These are phyloP conservation scores for Lithobius niger DNA, from an alignment of 1,140 invertebrate species.

Conservation along the genomic window DNA sequence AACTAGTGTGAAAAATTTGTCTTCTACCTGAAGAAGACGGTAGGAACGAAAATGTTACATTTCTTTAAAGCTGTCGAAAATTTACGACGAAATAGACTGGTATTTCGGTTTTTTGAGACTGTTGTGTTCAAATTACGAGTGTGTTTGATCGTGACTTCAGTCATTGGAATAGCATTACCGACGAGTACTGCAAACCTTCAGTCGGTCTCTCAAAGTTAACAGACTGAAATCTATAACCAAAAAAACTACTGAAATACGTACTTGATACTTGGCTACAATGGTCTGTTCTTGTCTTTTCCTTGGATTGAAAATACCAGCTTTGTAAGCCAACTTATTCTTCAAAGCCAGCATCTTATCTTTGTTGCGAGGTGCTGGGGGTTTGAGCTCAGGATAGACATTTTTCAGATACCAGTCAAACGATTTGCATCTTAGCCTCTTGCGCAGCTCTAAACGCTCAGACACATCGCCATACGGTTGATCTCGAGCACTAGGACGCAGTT, in stretches of 20 bases:
- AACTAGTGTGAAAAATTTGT: too few species aligned
- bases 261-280: slow-evolving; percentile 50
- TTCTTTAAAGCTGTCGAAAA: too few species aligned
- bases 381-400: slow-evolving; percentile 74
- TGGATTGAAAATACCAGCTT: slow-evolving; percentile 38
- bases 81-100: too few species aligned
- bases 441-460: slow-evolving; percentile 49
- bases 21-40: too few species aligned
- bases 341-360: slow-evolving; percentile 21
- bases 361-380: slow-evolving; percentile 19
- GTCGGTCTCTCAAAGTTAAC: too few species aligned
- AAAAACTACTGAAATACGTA: slow-evolving; percentile 13
- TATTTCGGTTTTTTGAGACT: too few species aligned
- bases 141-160: too few species aligned
- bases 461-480: slow-evolving; percentile 64
- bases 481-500: slow-evolving; percentile 47
- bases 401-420: slow-evolving; percentile 90
- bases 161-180: too few species aligned
- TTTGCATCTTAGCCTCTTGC: slow-evolving; percentile 61
- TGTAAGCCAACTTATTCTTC: slow-evolving; percentile 44
- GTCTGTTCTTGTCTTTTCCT: slow-evolving; percentile 45
- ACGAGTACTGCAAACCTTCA: too few species aligned
- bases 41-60: too few species aligned
- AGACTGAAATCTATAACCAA: too few species aligned
- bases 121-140: too few species aligned